Evolutionary conservation across 1,140 invertebrate genomes (phyloP).

Genomic region (Frieseomelitta varia): DNA sequence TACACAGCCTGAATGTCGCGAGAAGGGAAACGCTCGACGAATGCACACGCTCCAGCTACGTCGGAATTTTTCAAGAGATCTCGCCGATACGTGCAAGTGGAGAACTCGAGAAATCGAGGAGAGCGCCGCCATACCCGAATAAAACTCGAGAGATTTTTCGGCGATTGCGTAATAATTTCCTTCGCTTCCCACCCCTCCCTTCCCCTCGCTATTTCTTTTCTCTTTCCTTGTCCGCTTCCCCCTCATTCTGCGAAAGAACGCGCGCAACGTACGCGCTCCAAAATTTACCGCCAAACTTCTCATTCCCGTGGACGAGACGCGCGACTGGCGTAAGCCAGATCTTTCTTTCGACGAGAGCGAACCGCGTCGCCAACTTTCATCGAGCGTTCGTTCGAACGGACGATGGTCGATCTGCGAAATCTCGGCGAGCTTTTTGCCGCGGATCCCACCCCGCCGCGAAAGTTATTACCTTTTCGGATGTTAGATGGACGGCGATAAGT

Average conservation of each 20-base stretch:
- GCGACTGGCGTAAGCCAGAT: neutral
- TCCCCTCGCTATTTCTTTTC: neutral
- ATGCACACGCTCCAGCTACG: neutral
- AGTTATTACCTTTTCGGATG: slow-evolving; percentile 68
- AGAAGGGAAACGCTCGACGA: slow-evolving; percentile 26
- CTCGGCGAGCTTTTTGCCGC: slow-evolving; percentile 50
- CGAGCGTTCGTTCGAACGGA: neutral
- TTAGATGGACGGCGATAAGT: slow-evolving; percentile 68
- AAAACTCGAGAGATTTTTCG: slow-evolving; percentile 41
- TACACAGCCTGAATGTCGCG: slow-evolving; percentile 17
- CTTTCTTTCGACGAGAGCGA: neutral
- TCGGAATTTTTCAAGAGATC: slow-evolving; percentile 27
- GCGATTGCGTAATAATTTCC: slow-evolving; percentile 41
- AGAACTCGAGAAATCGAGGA: slow-evolving; percentile 26
- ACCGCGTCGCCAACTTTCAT: neutral
- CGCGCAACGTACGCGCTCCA: neutral
- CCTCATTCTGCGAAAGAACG: too few species aligned
- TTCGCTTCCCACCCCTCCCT: neutral
- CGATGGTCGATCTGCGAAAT: slow-evolving; percentile 39
- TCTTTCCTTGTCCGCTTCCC: neutral
- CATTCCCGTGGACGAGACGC: neutral
- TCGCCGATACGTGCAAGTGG: slow-evolving; percentile 6
- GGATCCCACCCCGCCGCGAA: neutral
- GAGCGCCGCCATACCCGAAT: slow-evolving; percentile 6
- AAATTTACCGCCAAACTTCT: slow-evolving; percentile 18